These are phyloP conservation scores for Capromys pilorides DNA, from an alignment of 2,797 vertebrate species.

Conservation along the genomic window DNA sequence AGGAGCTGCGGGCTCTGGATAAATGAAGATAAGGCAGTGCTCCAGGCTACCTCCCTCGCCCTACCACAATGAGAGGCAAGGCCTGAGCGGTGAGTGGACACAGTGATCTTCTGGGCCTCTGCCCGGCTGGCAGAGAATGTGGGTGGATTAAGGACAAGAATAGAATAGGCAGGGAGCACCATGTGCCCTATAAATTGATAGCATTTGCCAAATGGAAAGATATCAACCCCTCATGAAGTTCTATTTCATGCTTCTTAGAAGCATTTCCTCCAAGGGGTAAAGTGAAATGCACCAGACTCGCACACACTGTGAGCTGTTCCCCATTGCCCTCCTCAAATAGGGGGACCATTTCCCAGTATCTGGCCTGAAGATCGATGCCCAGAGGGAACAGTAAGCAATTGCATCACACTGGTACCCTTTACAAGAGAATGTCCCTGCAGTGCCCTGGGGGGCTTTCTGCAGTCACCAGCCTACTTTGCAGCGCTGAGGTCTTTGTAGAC, in stretches of 20 bases:
- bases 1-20: not conserved
- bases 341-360: not conserved
- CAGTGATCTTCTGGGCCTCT: not conserved
- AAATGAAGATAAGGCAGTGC: too few species aligned
- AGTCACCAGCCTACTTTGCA: not conserved
- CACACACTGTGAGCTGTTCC: not conserved
- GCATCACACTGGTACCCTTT: not conserved
- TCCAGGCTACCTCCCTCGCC: not conserved
- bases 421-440: not conserved
- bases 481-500: not conserved
- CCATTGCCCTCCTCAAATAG: not conserved
- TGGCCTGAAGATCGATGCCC: not conserved
- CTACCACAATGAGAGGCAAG: not conserved
- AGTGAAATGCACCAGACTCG: not conserved
- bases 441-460: not conserved
- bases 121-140: not conserved
- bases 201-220: slow-evolving; percentile 60
- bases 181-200: not conserved
- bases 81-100: too few species aligned
- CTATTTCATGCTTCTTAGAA: slow-evolving; percentile 63
- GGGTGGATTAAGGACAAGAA: slow-evolving; percentile 36
- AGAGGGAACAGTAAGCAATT: not conserved
- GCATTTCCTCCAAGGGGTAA: not conserved
- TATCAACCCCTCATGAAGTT: not conserved
- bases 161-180: not conserved